phyloP scores from a whole-genome alignment of 2,888 invertebrate species.

The Rotaria macrura region DNA sequence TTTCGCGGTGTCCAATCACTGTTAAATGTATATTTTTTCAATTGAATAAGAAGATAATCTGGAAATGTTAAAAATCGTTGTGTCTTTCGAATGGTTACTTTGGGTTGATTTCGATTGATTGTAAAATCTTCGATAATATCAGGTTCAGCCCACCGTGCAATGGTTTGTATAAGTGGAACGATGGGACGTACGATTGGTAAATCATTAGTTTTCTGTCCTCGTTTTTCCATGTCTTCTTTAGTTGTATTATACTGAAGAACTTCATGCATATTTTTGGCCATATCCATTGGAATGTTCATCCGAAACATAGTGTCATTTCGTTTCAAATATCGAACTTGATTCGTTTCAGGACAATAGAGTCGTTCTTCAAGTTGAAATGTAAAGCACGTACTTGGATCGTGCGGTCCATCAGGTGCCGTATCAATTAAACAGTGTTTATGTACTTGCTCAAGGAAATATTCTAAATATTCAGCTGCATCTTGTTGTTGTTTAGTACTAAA shows the following conservation, averaged over 20 bases:
- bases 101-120: not conserved
- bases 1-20: constrained; percentile 90
- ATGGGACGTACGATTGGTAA: constrained; percentile 22
- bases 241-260: constrained; percentile 63
- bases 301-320: constrained; percentile 24
- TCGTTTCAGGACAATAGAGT: constrained; percentile 56
- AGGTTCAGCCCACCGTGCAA: constrained; percentile 25
- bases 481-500: constrained; percentile 88
- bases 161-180: constrained; percentile 23
- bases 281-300: constrained; percentile 2
- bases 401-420: constrained; percentile 36
- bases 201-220: constrained; percentile 53
- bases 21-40: constrained; percentile 83
- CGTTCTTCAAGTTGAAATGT: constrained; percentile 32
- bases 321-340: constrained; percentile 53
- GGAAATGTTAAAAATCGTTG: constrained; percentile 80
- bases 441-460: constrained; percentile 61
- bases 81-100: not conserved
- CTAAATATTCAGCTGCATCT: constrained; percentile 89
- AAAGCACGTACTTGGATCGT: constrained; percentile 24
- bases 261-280: constrained; percentile 46
- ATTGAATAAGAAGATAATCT: constrained; percentile 77
- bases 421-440: constrained; percentile 39
- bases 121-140: constrained; percentile 28
- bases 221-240: constrained; percentile 55